Base-by-base conservation (phyloP, 2,113 vertebrate genomes). In the Thalassarche chlororhynchos region DNA sequence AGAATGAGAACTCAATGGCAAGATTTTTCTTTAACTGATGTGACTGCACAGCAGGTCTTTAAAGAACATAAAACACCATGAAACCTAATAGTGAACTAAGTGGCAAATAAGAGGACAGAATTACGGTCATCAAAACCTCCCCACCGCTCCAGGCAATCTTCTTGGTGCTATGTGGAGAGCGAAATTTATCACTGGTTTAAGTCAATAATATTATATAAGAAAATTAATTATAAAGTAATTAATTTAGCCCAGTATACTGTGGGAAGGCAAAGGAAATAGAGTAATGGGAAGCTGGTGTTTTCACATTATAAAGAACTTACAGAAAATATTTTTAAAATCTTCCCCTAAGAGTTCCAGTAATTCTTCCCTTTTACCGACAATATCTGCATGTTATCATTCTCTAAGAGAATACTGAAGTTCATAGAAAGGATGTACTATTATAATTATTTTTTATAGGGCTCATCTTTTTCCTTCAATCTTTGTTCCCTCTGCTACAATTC, bases 11-110 rank as follows among this genome's bases (percentile, higher is more conserved):
- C 54, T 79, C 0, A 0, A 89, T 44, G 83, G 92, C 69, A 91
- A 47, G 78, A 72, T 72, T 89, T 92, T 71, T 74, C 92, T 95
- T 89, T 83, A 82, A 93, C 54, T 76, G 74, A 94, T 95, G 93
- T 54, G 89, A 66, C 74, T 89, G 75, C 96, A 70, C 65, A 94
- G 87, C 87, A 81, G 87, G 87, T 93, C 89, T 83, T 94, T 89
- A 89, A 89, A 92, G 84, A 91, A 80, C 81, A 93, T 46, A 95
- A 96, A 91, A 52, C 74, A 85, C 57, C 54, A 42, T 12, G 58
- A 95, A 82, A 92, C 61, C 74, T 80, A 91, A 94, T 54, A 72
- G 65, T 72, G 93, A 92, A 61, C 54, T 93, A 92, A 96, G 84
- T 91, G 65, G 49, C 70, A 95, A 95, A 89, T 54, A 90, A 76